Evolutionary conservation across 53 echinoderm and acorn worm species (phyloP).

Genomic region (Mesocentrotus franciscanus): DNA sequence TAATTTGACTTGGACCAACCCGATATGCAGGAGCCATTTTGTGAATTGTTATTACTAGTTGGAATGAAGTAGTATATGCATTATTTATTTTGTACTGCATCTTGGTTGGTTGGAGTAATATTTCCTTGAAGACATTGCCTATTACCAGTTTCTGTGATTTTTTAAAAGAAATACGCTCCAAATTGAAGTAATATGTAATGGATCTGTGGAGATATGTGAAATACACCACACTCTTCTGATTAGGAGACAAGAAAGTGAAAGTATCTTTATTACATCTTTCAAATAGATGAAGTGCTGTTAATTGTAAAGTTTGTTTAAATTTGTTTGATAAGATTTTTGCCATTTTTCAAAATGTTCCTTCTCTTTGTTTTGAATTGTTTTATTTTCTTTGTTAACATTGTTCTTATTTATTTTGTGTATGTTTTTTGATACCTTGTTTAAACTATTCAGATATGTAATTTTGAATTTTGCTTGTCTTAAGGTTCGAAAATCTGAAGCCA

Average conservation of each 20-base stretch:
- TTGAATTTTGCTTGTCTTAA: neutral
- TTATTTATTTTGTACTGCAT: neutral
- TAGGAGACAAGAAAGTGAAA: neutral
- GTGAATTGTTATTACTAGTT: neutral
- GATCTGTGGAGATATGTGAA: neutral
- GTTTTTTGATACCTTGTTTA: neutral
- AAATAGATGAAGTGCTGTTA: neutral
- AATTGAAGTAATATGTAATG: neutral
- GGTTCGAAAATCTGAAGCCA: neutral
- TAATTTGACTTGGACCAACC: slow-evolving; percentile 45
- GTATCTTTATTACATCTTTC: neutral
- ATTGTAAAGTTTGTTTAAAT: neutral
- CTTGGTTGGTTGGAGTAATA: neutral
- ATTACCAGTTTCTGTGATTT: neutral
- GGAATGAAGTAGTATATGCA: neutral
- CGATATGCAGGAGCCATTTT: neutral
- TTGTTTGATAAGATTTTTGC: neutral
- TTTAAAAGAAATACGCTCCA: neutral
- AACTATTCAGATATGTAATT: neutral
- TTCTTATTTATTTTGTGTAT: neutral
- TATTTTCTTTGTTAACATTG: neutral
- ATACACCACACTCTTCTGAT: neutral
- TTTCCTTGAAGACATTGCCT: neutral
- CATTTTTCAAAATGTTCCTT: neutral
- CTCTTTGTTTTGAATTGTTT: neutral